Base-by-base conservation (phyloP, 2,888 invertebrate species). In the Tillus elongatus region DNA sequence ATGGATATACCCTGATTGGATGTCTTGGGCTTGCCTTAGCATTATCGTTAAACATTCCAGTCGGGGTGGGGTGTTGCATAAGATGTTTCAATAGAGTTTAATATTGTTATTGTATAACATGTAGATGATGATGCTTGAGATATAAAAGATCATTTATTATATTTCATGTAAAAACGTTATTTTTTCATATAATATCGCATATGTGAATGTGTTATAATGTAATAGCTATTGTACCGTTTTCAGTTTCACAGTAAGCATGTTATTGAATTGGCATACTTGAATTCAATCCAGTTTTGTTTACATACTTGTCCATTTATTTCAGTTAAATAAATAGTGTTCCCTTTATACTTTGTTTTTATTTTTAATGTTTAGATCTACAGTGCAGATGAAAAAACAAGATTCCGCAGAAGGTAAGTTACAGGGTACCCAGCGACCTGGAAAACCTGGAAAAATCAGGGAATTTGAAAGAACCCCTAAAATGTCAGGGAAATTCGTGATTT, bases 261-360 rank as follows among this genome's bases (percentile, higher is more conserved):
- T 8, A n/a, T 35, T 40, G 35, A 47, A 53, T 59, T 60, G 62
- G 62, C 61, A 62, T 61, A 61, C 59, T 60, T 58, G 52, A 58
- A 52, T 52, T 52, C 40, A 46, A 46, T 53, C 47, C 46, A 47
- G 53, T 52, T 54, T 44, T 55, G 53, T 59, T 57, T 49, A 51
- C 49, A 53, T 50, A 54, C 51, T 50, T 60, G 57, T 60, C 56
- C 57, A 55, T 56, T 58, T 60, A 60, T 57, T 64, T 65, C 64
- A 62, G 60, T 62, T 62, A 60, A 65, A 66, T 65, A 66, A 65
- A 66, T 65, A 66, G 66, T 66, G 66, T 66, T 66, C 66, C 66
- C 66, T 66, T 63, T 47, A 40, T 33, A 11, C 15, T 26, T 14
- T 30, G 37, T 35, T 46, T 37, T 26, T 37, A 40, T 27, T 41